Percentiles rank a stretch among this genome's conserved stretches.
Conservation (phyloP, 2,888 invertebrate species). For the Sinopyrophorus schimmeli region DNA sequence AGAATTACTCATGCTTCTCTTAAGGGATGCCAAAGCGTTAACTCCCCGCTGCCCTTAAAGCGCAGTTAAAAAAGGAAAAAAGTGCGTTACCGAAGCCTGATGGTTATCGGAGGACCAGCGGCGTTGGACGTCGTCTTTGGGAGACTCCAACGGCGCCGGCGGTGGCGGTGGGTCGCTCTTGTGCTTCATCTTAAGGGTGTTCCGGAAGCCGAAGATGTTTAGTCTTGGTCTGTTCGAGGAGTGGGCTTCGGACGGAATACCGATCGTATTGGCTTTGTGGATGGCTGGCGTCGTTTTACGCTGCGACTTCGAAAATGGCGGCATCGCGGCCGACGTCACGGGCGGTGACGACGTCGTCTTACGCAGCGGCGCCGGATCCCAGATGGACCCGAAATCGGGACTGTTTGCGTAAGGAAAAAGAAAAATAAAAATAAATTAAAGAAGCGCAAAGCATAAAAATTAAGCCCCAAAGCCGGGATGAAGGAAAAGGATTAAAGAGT, state of each 20-base stretch:
- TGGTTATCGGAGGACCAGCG: conserved; percentile 57
- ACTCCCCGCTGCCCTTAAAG: no score
- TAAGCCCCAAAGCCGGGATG: no score
- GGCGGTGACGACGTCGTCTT: conserved; percentile 56
- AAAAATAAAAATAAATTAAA: neutral
- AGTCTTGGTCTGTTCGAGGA: conserved; percentile 43
- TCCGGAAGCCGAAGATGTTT: conserved; percentile 64
- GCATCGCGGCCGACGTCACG: conserved; percentile 30
- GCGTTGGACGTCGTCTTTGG: conserved; percentile 51
- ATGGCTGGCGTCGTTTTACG: conserved; percentile 46
- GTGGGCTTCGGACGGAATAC: conserved; percentile 60
- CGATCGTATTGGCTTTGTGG: conserved; percentile 63
- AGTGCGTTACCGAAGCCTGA: conserved; percentile 47
- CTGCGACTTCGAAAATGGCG: conserved; percentile 36
- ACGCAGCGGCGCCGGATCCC: conserved; percentile 55
- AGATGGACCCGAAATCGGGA: conserved; percentile 46
- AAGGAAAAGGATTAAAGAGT: no score
- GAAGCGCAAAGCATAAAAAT: neutral
- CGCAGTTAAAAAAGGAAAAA: no score
- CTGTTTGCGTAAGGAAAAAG: conserved; percentile 37
- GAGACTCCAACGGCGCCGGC: conserved; percentile 50
- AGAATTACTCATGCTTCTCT: neutral
- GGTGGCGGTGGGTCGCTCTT: conserved; percentile 51
- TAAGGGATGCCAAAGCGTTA: no score
- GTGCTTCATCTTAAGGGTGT: conserved; percentile 60